Evolutionary conservation across 2,797 vertebrate genomes (phyloP), one percentile per base, ranked within the genome.

Genomic region (Bradypodion pumilum): DNA sequence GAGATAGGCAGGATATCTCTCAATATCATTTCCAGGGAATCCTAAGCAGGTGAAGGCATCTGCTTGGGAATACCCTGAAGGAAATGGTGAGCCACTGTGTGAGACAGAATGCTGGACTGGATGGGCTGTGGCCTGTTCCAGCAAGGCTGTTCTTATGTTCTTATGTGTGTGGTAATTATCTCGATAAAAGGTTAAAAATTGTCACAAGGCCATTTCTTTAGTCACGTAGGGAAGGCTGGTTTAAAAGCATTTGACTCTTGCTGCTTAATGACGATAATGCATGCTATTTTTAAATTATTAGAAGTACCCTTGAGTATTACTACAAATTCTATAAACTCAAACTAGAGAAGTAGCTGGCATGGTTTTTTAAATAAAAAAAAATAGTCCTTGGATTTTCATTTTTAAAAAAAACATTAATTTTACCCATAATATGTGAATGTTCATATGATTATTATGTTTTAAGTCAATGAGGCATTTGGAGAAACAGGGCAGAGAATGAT

Each of bases 161-260:
- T n/a, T n/a, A n/a, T n/a, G n/a, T n/a, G n/a, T n/a, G n/a, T 92
- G 86, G 87, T 87, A 95, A 88, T 95, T 95, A 94, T 49, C 62
- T 86, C 93, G 90, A 85, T 92, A 92, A 95, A 95, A 95, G 91
- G 85, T 95, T 94, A 94, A 91, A 91, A 93, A 91, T 90, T 68
- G 93, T 94, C 88, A 19, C 60, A 84, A 80, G 94, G 76, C 63
- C 78, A 87, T 92, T 94, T 94, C 77, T 93, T 92, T 44, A 85
- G 88, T 88, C 85, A 91, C 16, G 65, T 73, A 88, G 62, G 72
- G 40, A 93, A 83, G 86, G 90, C 82, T 29, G 74, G 74, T 91
- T 95, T 91, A 85, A 94, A 94, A 91, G 90, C 78, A 74, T 91
- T 90, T 74, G 85, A 81, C 62, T 49, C 74, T 93, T 89, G 65